phyloP scores from a whole-genome alignment of 2,888 invertebrate genomes.

The Callosobruchus maculatus region DNA sequence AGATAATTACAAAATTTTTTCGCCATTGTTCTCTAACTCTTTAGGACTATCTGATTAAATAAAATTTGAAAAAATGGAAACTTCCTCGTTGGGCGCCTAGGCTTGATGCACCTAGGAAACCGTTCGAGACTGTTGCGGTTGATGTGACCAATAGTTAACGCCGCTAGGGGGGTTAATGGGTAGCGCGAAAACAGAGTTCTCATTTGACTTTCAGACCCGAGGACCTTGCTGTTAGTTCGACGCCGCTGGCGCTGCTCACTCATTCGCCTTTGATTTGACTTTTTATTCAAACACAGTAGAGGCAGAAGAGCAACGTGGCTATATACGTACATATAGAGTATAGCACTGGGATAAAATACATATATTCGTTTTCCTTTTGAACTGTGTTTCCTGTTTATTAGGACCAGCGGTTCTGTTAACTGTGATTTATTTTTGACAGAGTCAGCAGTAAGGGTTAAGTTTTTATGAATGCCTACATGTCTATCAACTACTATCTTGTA shows the following conservation, averaged over 20 bases:
- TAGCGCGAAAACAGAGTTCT: too few relatives aligned
- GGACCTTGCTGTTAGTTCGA: neutral
- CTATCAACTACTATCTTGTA: too few relatives aligned
- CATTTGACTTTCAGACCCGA: too few relatives aligned
- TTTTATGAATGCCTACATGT: neutral
- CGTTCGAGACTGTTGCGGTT: too few relatives aligned
- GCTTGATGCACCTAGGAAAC: too few relatives aligned
- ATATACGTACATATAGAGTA: neutral
- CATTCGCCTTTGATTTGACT: neutral
- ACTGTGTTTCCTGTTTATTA: neutral
- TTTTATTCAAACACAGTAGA: neutral
- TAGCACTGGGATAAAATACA: neutral
- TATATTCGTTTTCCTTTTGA: neutral
- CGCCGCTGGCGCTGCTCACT: neutral
- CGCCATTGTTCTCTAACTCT: too few relatives aligned
- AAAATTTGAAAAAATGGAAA: too few relatives aligned
- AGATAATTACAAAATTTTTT: too few relatives aligned
- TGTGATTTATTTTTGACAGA: neutral
- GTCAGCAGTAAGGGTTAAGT: neutral
- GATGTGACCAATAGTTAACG: too few relatives aligned
- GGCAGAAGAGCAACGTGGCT: neutral
- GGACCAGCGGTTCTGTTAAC: neutral
- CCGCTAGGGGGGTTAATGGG: too few relatives aligned
- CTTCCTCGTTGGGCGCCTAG: too few relatives aligned
- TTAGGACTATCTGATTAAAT: too few relatives aligned